A percentile compares a stretch with the other conserved stretches of the same genome.
phyloP scores from a whole-genome alignment of 2,888 invertebrate genomes.

The Trachelus troglodyta region DNA sequence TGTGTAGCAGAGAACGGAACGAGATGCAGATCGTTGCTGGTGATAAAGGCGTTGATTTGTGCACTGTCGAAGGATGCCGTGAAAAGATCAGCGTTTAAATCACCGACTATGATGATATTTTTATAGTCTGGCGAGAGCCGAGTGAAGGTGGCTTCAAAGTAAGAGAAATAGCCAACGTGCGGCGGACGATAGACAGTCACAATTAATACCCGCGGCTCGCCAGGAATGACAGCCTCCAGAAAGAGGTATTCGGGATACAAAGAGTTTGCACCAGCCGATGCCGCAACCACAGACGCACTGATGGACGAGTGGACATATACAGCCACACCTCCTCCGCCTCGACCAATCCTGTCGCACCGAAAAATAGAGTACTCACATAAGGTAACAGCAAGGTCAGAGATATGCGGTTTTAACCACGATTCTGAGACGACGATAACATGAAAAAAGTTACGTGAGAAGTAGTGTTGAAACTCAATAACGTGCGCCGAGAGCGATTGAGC shows the following conservation, averaged over 20 bases:
- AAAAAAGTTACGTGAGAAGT: neutral
- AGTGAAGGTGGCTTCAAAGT: neutral
- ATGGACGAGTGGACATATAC: neutral
- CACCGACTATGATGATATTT: neutral
- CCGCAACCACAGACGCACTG: neutral
- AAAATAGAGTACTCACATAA: neutral
- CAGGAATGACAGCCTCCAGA: neutral
- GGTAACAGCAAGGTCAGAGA: neutral
- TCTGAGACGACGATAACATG: neutral
- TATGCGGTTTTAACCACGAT: neutral
- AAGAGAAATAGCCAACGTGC: neutral
- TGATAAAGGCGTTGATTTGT: neutral
- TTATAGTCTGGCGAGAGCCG: neutral
- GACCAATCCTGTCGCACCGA: neutral
- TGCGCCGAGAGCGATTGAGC: neutral
- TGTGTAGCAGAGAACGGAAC: neutral
- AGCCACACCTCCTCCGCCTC: neutral
- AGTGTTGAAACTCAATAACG: neutral
- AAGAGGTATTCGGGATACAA: neutral
- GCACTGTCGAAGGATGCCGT: neutral
- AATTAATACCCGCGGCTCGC: neutral
- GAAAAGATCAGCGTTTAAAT: neutral
- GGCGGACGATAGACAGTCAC: neutral
- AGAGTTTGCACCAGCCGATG: neutral
- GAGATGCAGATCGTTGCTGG: neutral